These are phyloP conservation scores for Oikopleura vanhoeffeni DNA, from an alignment of 23 tunicate genomes.

Conservation along the genomic window DNA sequence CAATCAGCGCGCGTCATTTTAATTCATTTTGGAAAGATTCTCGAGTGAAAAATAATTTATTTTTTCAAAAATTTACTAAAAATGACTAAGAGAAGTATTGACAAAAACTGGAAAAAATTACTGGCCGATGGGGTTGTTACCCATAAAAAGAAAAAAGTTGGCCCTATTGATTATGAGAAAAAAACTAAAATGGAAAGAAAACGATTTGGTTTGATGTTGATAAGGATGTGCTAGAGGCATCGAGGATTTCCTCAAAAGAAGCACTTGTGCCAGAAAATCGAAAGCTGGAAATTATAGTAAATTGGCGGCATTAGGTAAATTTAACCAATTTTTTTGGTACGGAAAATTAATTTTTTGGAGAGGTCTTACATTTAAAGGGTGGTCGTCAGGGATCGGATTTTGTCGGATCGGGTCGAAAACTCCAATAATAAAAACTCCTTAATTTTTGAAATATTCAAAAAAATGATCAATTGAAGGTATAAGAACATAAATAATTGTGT, in stretches of 20 bases:
- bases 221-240: background rate
- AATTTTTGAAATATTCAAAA: too few relatives aligned
- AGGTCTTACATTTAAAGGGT: too few relatives aligned
- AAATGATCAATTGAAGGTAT: too few relatives aligned
- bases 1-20: too few relatives aligned
- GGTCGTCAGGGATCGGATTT: too few relatives aligned
- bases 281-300: background rate
- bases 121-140: background rate
- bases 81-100: background rate
- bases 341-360: too few relatives aligned
- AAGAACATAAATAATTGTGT: too few relatives aligned
- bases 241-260: background rate
- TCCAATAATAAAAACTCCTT: too few relatives aligned
- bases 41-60: too few relatives aligned
- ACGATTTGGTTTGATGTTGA: constrained; percentile 14
- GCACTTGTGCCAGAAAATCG: background rate
- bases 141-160: background rate
- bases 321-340: background rate
- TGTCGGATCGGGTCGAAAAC: too few relatives aligned
- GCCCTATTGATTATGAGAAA: background rate
- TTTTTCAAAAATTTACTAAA: too few relatives aligned
- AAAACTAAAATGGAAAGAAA: constrained; percentile 12
- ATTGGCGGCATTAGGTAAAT: background rate
- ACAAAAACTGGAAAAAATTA: background rate
- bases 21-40: too few relatives aligned